These are phyloP conservation scores for Lipophrys pholis DNA, from an alignment of 2,113 vertebrate species.

Conservation along the genomic window DNA sequence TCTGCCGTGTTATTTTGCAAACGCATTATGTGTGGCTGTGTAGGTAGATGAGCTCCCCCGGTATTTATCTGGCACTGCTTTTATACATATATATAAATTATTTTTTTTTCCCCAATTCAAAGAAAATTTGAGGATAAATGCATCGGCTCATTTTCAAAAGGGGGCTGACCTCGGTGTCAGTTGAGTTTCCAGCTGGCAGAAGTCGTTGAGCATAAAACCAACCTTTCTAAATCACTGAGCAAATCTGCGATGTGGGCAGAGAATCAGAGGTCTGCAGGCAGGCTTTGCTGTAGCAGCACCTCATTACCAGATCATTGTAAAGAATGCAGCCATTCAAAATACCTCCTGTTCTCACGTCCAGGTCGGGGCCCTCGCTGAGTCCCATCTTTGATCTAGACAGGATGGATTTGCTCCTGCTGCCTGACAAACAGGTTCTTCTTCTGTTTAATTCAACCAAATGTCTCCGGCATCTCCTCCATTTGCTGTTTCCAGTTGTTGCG, in stretches of 20 bases:
- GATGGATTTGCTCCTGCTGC: background rate
- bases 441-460: background rate
- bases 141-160: background rate
- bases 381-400: slow-evolving; percentile 5
- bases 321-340: slow-evolving; percentile 32
- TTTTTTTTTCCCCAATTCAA: background rate
- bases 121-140: slow-evolving; percentile 3
- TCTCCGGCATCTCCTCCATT: background rate
- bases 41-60: background rate
- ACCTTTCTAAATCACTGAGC: slow-evolving; percentile 8
- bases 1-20: background rate
- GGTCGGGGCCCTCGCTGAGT: background rate
- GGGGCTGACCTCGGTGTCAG: background rate
- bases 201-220: slow-evolving; percentile 9
- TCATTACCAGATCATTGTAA: slow-evolving; percentile 24
- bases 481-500: slow-evolving; percentile 7
- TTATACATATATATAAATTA: background rate
- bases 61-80: slow-evolving; percentile 7
- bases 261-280: slow-evolving; percentile 18
- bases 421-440: background rate
- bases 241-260: slow-evolving; percentile 1
- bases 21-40: background rate
- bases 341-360: background rate
- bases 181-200: background rate
- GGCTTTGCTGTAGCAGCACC: slow-evolving; percentile 6